Evolutionary conservation across 2,113 vertebrate genomes (phyloP).

Genomic region (Barbus barbus): DNA sequence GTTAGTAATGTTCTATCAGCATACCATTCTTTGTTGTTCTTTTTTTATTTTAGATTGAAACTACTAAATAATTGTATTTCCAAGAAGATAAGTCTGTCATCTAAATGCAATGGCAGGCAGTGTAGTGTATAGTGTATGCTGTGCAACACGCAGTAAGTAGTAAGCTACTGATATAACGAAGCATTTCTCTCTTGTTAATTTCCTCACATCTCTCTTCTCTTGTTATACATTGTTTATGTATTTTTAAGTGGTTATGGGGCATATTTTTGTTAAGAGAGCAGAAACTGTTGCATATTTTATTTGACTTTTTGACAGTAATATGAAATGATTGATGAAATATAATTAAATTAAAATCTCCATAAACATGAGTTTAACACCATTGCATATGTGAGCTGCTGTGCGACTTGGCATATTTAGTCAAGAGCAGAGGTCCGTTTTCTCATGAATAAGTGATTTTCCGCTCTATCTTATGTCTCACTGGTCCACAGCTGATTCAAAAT

Average conservation of each 20-base stretch:
- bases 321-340: neutral
- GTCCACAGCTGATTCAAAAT: conserved; percentile 36
- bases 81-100: too few species aligned
- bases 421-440: neutral
- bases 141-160: neutral
- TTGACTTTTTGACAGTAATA: neutral
- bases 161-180: neutral
- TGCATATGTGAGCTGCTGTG: neutral
- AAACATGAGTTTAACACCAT: neutral
- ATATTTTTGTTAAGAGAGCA: neutral
- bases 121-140: neutral
- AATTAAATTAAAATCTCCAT: neutral
- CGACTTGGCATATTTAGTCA: neutral
- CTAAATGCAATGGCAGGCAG: too few species aligned
- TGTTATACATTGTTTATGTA: neutral
- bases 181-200: neutral
- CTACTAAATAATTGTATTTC: too few species aligned
- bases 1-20: neutral
- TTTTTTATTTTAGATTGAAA: too few species aligned
- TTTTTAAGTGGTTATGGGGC: neutral
- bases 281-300: neutral
- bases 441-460: neutral
- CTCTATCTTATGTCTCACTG: neutral
- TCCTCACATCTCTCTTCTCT: neutral
- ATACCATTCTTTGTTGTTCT: too few species aligned